Conservation (phyloP, 2,888 invertebrate species). For the Myopa tessellatipennis region DNA sequence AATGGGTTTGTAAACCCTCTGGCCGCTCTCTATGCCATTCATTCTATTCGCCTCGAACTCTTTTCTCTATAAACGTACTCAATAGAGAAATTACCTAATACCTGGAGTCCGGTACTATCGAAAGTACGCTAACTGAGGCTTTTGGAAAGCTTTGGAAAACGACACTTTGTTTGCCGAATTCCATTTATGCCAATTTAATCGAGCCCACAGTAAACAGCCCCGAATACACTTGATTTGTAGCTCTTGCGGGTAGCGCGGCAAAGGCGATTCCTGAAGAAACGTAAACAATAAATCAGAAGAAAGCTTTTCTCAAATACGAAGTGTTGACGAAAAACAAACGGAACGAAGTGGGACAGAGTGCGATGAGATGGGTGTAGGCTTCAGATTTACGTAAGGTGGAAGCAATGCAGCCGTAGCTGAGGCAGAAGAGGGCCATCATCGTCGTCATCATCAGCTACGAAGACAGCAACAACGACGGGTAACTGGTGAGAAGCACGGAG, state of each 20-base stretch:
- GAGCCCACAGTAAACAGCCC: not conserved
- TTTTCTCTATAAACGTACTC: too few relatives aligned
- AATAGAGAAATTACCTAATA: too few relatives aligned
- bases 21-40: not conserved
- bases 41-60: too few relatives aligned
- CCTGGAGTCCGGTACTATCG: too few relatives aligned
- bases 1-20: not conserved
- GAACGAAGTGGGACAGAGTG: constrained; percentile 33
- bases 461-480: constrained; percentile 28
- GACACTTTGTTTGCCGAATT: constrained; percentile 49
- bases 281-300: constrained; percentile 36
- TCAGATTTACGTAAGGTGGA: constrained; percentile 17
- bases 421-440: constrained; percentile 48
- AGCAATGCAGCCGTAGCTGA: constrained; percentile 12
- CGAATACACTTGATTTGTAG: constrained; percentile 38
- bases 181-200: constrained; percentile 56
- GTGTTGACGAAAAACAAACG: constrained; percentile 40
- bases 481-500: not conserved
- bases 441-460: constrained; percentile 19
- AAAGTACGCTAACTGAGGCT: too few relatives aligned
- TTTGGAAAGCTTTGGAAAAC: not conserved
- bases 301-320: constrained; percentile 27
- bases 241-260: not conserved
- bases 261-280: constrained; percentile 10
- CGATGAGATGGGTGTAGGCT: constrained; percentile 38